These are phyloP conservation scores for Globia sparganii DNA, from an alignment of 2,888 invertebrate species.

Conservation along the genomic window DNA sequence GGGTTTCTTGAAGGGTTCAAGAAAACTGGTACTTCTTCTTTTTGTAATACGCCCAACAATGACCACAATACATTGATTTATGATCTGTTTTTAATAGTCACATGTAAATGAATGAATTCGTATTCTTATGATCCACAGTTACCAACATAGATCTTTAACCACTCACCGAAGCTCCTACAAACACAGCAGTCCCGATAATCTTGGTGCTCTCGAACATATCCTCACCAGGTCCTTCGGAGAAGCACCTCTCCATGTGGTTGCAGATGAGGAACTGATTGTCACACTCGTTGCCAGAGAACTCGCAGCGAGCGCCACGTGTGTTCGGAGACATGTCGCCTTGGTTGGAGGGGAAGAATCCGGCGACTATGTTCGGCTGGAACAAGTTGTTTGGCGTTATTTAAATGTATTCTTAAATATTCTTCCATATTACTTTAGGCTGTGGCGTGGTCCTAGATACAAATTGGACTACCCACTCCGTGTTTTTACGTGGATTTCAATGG, in stretches of 20 bases:
- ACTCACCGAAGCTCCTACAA: slow-evolving; percentile 91
- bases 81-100: background rate
- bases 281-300: slow-evolving; percentile 93
- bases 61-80: background rate
- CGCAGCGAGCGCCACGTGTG: slow-evolving; percentile 93
- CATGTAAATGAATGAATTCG: no score
- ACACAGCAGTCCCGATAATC: slow-evolving; percentile 93
- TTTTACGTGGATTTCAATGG: background rate
- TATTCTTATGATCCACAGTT: background rate
- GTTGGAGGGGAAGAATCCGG: slow-evolving; percentile 95
- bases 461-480: background rate
- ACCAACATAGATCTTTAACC: background rate
- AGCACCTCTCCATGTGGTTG: slow-evolving; percentile 91
- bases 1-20: background rate
- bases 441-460: no score
- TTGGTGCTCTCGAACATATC: slow-evolving; percentile 96
- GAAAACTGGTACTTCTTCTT: background rate
- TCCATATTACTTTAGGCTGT: no score
- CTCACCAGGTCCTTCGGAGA: slow-evolving; percentile 94
- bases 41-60: background rate
- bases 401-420: background rate
- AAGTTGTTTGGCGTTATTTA: background rate
- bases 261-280: slow-evolving; percentile 93
- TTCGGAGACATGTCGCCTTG: slow-evolving; percentile 97
- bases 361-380: slow-evolving; percentile 93